These are phyloP conservation scores for Anoplolepis gracilipes DNA, from an alignment of 1,140 invertebrate species.

Conservation along the genomic window DNA sequence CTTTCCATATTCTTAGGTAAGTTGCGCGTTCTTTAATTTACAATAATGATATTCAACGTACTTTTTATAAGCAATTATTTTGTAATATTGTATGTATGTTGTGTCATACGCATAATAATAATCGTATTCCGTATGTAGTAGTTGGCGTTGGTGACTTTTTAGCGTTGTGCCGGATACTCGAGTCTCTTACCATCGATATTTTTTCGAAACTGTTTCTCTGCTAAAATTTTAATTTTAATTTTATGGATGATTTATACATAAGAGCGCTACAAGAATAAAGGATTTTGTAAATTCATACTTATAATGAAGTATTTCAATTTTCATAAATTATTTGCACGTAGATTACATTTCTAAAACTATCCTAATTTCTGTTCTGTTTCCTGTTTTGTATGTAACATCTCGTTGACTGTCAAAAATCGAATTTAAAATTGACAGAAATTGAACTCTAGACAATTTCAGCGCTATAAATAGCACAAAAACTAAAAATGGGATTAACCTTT, in stretches of 20 bases:
- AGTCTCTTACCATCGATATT: conserved; percentile 7
- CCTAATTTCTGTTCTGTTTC: not conserved
- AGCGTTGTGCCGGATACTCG: conserved; percentile 21
- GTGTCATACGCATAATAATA: conserved; percentile 55
- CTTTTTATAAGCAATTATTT: conserved; percentile 55
- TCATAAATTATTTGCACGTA: not conserved
- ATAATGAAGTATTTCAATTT: conserved; percentile 25
- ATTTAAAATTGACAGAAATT: not conserved
- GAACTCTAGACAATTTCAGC: conserved; percentile 8
- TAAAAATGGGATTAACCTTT: not conserved
- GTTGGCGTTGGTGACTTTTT: conserved; percentile 48
- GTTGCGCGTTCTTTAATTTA: conserved; percentile 46
- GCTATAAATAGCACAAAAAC: not conserved
- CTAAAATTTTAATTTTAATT: conserved; percentile 1
- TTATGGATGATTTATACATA: conserved; percentile 37
- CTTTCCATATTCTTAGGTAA: conserved; percentile 40
- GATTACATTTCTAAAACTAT: not conserved
- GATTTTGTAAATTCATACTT: conserved; percentile 71
- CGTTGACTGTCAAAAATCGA: not conserved
- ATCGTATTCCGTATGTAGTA: conserved; percentile 21
- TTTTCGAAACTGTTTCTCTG: not conserved
- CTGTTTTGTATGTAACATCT: not conserved
- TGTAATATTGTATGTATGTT: conserved; percentile 46
- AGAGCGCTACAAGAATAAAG: conserved; percentile 69
- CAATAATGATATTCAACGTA: conserved; percentile 34